Conservation (phyloP, 2,113 vertebrate genomes). For the Choloepus hoffmanni region DNA sequence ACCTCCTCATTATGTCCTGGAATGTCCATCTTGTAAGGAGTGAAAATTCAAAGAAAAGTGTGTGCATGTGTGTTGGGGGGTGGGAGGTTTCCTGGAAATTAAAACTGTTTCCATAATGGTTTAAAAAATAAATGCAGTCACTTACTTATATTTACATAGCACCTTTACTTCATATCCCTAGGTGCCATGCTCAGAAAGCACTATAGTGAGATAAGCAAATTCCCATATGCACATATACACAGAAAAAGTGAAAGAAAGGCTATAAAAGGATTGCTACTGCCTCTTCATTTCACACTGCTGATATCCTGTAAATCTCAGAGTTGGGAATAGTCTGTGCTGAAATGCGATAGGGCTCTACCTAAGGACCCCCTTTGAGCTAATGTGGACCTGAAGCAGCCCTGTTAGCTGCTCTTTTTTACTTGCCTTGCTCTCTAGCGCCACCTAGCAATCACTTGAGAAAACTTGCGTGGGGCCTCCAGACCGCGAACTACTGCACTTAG, state of each 20-base stretch:
- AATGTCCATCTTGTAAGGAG: neutral
- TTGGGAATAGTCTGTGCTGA: neutral
- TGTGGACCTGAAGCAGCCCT: neutral
- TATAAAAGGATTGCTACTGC: neutral
- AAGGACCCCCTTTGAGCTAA: neutral
- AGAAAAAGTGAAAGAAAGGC: neutral
- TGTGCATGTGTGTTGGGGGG: neutral
- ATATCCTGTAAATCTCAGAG: neutral
- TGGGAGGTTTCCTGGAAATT: neutral
- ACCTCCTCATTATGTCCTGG: neutral
- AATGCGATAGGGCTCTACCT: neutral
- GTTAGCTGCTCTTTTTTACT: accelerated
- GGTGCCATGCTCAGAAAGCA: neutral
- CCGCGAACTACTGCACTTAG: no score
- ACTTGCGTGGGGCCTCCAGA: neutral
- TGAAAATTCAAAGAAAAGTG: neutral
- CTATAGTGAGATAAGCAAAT: neutral
- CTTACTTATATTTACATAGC: neutral
- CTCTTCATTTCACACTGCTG: neutral
- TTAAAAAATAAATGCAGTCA: neutral
- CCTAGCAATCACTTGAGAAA: constrained; percentile 46
- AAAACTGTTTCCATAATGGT: constrained; percentile 5
- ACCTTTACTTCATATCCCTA: neutral
- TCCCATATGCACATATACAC: neutral
- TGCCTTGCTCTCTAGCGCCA: constrained; percentile 69